Evolutionary conservation across 2,888 invertebrate genomes (phyloP).

Genomic region (Darwinula stevensoni): DNA sequence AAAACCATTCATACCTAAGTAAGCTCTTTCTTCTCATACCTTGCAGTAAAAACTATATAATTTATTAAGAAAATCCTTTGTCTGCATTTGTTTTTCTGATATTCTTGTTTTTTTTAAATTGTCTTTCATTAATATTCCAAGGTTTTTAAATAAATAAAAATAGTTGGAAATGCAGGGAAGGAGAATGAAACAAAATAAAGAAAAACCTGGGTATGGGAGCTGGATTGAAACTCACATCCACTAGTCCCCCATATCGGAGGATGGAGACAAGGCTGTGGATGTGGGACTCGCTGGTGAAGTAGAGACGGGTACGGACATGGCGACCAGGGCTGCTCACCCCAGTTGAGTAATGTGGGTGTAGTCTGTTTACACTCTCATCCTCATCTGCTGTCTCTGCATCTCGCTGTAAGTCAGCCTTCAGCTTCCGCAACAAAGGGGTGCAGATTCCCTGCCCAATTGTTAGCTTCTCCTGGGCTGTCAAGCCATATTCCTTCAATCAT

Average conservation of each 20-base stretch:
- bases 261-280: conserved; percentile 91
- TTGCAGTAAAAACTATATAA: too few relatives aligned
- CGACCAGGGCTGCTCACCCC: conserved; percentile 93
- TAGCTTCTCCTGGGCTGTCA: conserved; percentile 77
- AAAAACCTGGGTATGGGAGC: not conserved
- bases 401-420: conserved; percentile 69
- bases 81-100: too few relatives aligned
- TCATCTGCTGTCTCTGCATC: conserved; percentile 42
- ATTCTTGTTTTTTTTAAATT: too few relatives aligned
- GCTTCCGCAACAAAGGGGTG: conserved; percentile 78
- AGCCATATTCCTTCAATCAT: conserved; percentile 54
- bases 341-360: conserved; percentile 91
- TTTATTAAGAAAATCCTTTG: too few relatives aligned
- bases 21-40: too few relatives aligned
- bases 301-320: conserved; percentile 89
- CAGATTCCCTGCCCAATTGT: conserved; percentile 93
- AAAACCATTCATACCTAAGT: too few relatives aligned
- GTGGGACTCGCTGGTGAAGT: conserved; percentile 98
- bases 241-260: conserved; percentile 61
- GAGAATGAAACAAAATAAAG: not conserved
- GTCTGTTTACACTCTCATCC: conserved; percentile 75
- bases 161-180: too few relatives aligned
- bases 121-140: too few relatives aligned
- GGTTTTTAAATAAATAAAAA: too few relatives aligned
- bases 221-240: conserved; percentile 44